phyloP scores from a whole-genome alignment of 2,797 vertebrate species.

The Eulemur albifrons region DNA sequence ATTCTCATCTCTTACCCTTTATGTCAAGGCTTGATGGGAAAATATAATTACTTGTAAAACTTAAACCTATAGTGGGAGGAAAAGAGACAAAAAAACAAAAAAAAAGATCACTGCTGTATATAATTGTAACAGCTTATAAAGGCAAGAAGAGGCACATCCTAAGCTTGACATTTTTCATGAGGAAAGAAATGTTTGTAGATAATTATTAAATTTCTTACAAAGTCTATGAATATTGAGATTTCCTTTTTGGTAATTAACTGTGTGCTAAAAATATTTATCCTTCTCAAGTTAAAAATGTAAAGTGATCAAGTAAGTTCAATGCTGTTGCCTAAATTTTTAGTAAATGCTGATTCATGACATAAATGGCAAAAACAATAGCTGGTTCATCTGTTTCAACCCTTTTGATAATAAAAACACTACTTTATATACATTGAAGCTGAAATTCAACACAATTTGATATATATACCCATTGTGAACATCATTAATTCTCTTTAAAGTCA shows the following conservation, averaged over 20 bases:
- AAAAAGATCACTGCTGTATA: background rate
- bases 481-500: slow-evolving; percentile 66
- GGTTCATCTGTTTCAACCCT: slow-evolving; percentile 43
- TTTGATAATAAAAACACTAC: slow-evolving; percentile 72
- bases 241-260: slow-evolving; percentile 32
- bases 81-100: background rate
- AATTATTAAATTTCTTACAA: slow-evolving; percentile 35
- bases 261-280: slow-evolving; percentile 45
- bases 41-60: background rate
- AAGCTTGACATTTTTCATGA: slow-evolving; percentile 8
- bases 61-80: background rate
- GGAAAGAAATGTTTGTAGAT: background rate
- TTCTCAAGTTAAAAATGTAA: slow-evolving; percentile 52
- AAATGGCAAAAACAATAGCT: slow-evolving; percentile 74
- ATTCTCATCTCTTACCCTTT: background rate
- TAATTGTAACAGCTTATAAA: background rate
- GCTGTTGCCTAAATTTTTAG: slow-evolving; percentile 76
- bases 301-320: slow-evolving; percentile 73
- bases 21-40: slow-evolving; percentile 18
- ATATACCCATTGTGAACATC: slow-evolving; percentile 68
- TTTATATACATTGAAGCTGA: slow-evolving; percentile 67
- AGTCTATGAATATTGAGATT: slow-evolving; percentile 1
- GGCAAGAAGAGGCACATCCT: background rate
- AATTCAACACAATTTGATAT: slow-evolving; percentile 74
- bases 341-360: slow-evolving; percentile 70